Evolutionary conservation across 1,140 invertebrate species (phyloP).

Genomic region (Pogonomyrmex californicus): DNA sequence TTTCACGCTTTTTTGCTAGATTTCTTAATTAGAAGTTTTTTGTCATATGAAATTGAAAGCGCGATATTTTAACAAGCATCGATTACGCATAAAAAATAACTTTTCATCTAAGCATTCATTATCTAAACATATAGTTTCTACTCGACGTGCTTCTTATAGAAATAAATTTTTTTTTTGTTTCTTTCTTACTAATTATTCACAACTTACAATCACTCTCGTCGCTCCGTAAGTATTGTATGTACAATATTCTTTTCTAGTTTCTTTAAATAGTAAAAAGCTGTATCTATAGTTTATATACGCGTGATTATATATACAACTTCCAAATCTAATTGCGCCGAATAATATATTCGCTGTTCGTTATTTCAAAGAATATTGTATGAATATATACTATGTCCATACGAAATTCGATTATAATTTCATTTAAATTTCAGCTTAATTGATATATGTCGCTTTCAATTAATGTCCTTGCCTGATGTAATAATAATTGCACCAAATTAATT

Average conservation of each 20-base stretch:
- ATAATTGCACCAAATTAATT: not conserved
- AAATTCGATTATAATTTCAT: constrained; percentile 28
- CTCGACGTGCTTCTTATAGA: constrained; percentile 50
- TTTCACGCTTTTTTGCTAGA: constrained; percentile 8
- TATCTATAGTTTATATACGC: constrained; percentile 25
- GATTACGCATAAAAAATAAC: constrained; percentile 75
- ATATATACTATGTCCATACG: constrained; percentile 14
- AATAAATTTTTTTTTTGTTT: constrained; percentile 9
- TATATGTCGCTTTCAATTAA: constrained; percentile 30
- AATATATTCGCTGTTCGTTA: constrained; percentile 14
- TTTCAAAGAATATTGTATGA: constrained; percentile 7
- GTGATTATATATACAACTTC: constrained; percentile 34
- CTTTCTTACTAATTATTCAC: constrained; percentile 7
- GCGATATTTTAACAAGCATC: constrained; percentile 70
- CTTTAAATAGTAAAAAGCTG: constrained; percentile 2
- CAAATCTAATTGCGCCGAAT: not conserved
- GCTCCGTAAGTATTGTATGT: constrained; percentile 3
- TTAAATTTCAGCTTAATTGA: constrained; percentile 22
- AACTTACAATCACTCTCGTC: constrained; percentile 16
- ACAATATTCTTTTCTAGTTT: constrained; percentile 30
- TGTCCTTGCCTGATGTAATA: not conserved
- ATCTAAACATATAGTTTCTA: constrained; percentile 37
- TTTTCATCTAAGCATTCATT: constrained; percentile 52
- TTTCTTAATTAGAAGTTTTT: constrained; percentile 11
- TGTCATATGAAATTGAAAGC: constrained; percentile 46